Conservation (phyloP, 92 coral and sea anemone genomes). For the Bergia sp. region DNA sequence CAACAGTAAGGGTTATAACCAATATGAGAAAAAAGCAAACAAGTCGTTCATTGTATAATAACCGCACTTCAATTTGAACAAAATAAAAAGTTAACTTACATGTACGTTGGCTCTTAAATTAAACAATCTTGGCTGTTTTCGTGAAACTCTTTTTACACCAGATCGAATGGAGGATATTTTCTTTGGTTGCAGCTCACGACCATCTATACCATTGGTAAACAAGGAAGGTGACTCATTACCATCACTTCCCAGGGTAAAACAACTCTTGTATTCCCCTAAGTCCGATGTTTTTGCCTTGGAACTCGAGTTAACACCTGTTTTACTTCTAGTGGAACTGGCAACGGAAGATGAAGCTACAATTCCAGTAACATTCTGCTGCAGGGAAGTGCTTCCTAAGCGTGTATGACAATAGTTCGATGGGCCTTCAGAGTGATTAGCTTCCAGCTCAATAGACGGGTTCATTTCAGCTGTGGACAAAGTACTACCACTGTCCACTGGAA, state of each 20-base stretch:
- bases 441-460: neutral
- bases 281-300: neutral
- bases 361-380: neutral
- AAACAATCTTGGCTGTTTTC: neutral
- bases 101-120: neutral
- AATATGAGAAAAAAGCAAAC: no score
- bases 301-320: neutral
- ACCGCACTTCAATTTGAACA: neutral
- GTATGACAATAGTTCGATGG: neutral
- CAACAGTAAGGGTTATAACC: neutral
- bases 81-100: neutral
- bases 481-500: neutral
- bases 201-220: neutral
- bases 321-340: neutral
- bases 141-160: neutral
- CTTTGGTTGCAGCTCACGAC: neutral
- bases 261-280: neutral
- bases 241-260: neutral
- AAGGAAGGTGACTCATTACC: neutral
- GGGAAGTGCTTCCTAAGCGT: neutral
- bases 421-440: neutral
- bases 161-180: neutral
- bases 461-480: neutral
- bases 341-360: neutral
- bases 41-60: no score